Percentiles rank a stretch among this genome's conserved stretches.
These are phyloP conservation scores for Callopanchax toddi DNA, from an alignment of 2,113 vertebrate genomes.

Conservation along the genomic window DNA sequence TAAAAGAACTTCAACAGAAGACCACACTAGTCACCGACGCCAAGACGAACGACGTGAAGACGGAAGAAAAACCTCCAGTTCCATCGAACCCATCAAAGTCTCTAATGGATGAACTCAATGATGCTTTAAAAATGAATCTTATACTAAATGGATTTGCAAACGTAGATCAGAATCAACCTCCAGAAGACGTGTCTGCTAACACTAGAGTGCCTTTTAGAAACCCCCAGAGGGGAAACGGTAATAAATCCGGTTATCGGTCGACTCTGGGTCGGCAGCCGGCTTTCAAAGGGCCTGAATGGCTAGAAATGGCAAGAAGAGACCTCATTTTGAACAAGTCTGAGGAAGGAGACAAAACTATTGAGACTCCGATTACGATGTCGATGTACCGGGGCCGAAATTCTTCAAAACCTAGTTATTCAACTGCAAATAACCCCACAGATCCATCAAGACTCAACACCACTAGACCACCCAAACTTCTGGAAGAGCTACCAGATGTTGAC, in stretches of 20 bases:
- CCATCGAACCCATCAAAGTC: neutral
- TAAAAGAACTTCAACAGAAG: slow-evolving; percentile 24
- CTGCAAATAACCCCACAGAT: neutral
- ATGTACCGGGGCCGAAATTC: slow-evolving; percentile 13
- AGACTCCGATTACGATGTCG: slow-evolving; percentile 31
- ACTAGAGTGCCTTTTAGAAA: neutral
- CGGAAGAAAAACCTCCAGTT: slow-evolving; percentile 22
- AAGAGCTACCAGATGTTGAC: slow-evolving; percentile 62
- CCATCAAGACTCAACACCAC: slow-evolving; percentile 17
- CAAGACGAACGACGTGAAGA: slow-evolving; percentile 9
- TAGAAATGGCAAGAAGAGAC: slow-evolving; percentile 49
- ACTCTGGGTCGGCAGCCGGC: neutral
- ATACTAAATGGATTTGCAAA: slow-evolving; percentile 40
- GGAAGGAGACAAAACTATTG: slow-evolving; percentile 17
- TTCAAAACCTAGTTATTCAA: slow-evolving; percentile 9
- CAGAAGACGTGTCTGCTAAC: neutral
- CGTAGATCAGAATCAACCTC: slow-evolving; percentile 5
- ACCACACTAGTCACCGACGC: slow-evolving; percentile 14
- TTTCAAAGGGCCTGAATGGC: slow-evolving; percentile 27
- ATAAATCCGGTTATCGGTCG: neutral
- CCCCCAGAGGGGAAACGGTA: neutral
- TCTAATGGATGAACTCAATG: slow-evolving; percentile 28
- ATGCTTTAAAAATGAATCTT: neutral
- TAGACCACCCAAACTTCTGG: slow-evolving; percentile 22
- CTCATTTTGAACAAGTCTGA: slow-evolving; percentile 16